Evolutionary conservation across 2,113 vertebrate species (phyloP).

Genomic region (Ardeotis arabs): DNA sequence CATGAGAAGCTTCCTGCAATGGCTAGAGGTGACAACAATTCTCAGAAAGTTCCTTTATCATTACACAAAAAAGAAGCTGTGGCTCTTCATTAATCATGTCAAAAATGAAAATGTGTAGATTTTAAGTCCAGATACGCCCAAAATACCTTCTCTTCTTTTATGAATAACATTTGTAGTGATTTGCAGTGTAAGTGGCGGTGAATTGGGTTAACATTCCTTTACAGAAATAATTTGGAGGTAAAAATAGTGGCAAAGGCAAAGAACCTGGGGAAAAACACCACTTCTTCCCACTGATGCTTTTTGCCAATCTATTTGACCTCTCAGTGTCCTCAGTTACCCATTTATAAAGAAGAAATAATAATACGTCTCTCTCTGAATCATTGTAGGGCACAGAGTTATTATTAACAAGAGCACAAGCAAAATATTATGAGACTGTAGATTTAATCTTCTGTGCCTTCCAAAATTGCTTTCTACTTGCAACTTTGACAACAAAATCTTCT

Average conservation of each 20-base stretch:
- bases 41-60: background rate
- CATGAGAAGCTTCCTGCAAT: background rate
- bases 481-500: constrained; percentile 9
- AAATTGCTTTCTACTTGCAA: background rate
- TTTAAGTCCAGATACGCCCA: background rate
- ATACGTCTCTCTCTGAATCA: background rate
- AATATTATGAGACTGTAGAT: background rate
- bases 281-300: background rate
- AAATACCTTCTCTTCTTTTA: background rate
- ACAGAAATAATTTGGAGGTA: background rate
- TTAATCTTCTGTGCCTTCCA: background rate
- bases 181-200: background rate
- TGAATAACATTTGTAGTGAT: background rate
- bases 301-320: background rate
- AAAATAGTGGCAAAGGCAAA: background rate
- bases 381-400: background rate
- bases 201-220: background rate
- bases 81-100: background rate
- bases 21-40: background rate
- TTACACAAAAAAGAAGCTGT: background rate
- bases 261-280: background rate
- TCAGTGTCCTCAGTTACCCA: background rate
- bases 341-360: background rate
- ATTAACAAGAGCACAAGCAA: background rate
- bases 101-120: background rate